Base-by-base conservation (phyloP, 2,888 invertebrate species). In the Nomada ferruginata region DNA sequence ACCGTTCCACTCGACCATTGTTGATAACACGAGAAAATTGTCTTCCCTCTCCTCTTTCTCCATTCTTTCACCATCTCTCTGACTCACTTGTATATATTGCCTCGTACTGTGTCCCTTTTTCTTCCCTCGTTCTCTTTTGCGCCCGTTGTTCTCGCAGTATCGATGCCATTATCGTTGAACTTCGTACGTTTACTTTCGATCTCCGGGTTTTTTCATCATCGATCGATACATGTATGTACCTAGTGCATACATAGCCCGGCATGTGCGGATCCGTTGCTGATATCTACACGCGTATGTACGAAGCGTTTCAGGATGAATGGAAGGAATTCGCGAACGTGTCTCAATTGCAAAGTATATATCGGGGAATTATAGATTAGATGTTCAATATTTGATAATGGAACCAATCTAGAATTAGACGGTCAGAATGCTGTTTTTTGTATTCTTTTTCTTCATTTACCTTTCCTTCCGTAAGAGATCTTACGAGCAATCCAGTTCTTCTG, bases 121-220 rank as follows among this genome's bases (percentile, higher is more conserved):
- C 50, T 59, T 36, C 11, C 36, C 44, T 44, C 26, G 20, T 18
- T 61, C n/a, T 29, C 44, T 29, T 36, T 70, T 15, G 13, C 13
- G 59, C 47, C 9, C n/a, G n/a, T 18, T 44, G 2, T 26, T 29
- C 44, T 65, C 65, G 23, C 29, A 36, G 44, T 60, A 69, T 47
- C 72, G 44, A 29, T 53, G 18, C 13, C 26, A 64, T 74, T 74
- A 66, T 82, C 82, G 65, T 57, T 74, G 74, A 74, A 77, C 81
- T 82, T 83, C 59, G 64, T 36, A 55, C 82, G 69, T 74, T 75
- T 69, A 76, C 72, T 78, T 68, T 75, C 74, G 68, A 82, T 70
- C 63, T 53, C 57, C 47, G 36, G 52, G 36, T 36, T 81, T 81
- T 70, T 61, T 57, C 52, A 44, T 18, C 70, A 69, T 76, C 70